Base-by-base conservation (phyloP, 1,140 invertebrate species). In the Saccostrea echinata region DNA sequence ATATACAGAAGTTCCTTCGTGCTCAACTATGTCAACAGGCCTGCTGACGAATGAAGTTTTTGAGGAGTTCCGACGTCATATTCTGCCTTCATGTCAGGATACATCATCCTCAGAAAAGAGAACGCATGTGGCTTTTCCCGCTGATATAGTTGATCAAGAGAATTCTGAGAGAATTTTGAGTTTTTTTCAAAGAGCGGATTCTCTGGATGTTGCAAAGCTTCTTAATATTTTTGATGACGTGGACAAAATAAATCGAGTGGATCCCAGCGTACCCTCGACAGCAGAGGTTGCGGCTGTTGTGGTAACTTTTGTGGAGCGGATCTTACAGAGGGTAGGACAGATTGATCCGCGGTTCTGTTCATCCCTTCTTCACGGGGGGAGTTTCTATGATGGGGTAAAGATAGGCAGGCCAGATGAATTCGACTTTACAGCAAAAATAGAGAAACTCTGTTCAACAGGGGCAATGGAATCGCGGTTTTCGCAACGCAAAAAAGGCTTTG, bases 371-470 rank as follows among this genome's bases (percentile, higher is more conserved):
- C 33, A 21, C 16, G 71, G 68, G 13, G 85, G 85, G 18, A 86
- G 85, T 80, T 86, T 86, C 52, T 86, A 80, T 33, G 85, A 86
- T 55, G 85, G 51, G 3, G 43, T 55, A 6, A 86, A 86, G 43
- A 55, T 86, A 80, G 85, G 85, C 16, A 53, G 53, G 53, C 64
- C 68, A 51, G 85, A 86, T 27, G 85, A 86, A 80, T 86, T 86
- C 68, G 85, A 86, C 53, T 86, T 86, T 53, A 53, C 51, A 1
- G 85, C 71, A 8, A 76, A 27, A 51, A 18, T 86, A 27, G 68
- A 86, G 35, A 51, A 21, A 6, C 30, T 86, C 6, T 86, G 35
- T 33, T 52, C 27, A 30, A 6, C 43, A 16, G 51, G 3, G 51
- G 85, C 3, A 52, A 35, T 76, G 6, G 85, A 86, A 27, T 64